Percentiles rank a stretch among this genome's conserved stretches.
Evolutionary conservation across 37 sponge, comb jelly and placozoan species (phyloP).

Genomic region (Aphrocallistes beatrix): DNA sequence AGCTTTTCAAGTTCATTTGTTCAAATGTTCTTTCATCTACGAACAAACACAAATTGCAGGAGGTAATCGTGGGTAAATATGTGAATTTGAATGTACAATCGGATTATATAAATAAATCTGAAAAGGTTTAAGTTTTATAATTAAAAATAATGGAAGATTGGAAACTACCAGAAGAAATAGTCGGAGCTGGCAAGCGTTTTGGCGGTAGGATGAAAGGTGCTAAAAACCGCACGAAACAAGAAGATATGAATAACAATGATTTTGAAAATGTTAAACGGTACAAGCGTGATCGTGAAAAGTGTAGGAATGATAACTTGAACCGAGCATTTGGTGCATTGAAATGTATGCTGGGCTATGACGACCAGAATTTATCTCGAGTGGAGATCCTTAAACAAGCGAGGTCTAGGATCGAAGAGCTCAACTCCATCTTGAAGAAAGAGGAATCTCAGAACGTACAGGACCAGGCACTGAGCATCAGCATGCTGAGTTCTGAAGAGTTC

Average conservation of each 20-base stretch:
- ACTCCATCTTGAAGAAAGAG: not conserved
- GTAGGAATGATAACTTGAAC: not conserved
- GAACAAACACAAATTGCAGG: too few species aligned
- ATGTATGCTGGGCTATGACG: not conserved
- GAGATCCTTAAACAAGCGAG: not conserved
- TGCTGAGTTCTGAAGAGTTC: not conserved
- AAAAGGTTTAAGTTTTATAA: not conserved
- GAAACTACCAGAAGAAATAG: not conserved
- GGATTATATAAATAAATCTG: not conserved
- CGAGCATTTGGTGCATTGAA: not conserved
- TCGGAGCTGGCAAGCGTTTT: not conserved
- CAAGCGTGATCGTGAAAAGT: not conserved
- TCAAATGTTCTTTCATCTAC: too few species aligned
- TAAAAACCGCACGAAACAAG: not conserved
- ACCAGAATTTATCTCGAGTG: not conserved
- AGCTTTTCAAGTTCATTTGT: too few species aligned
- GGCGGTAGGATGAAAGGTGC: conserved; percentile 6
- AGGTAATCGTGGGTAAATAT: too few species aligned
- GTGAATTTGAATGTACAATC: too few species aligned
- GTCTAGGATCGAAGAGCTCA: not conserved
- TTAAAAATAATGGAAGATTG: not conserved
- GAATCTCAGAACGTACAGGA: not conserved
- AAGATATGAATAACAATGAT: not conserved
- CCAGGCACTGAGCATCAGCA: not conserved
- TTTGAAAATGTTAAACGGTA: not conserved